phyloP scores from a whole-genome alignment of 2,888 invertebrate species.

The Alcis repandata region DNA sequence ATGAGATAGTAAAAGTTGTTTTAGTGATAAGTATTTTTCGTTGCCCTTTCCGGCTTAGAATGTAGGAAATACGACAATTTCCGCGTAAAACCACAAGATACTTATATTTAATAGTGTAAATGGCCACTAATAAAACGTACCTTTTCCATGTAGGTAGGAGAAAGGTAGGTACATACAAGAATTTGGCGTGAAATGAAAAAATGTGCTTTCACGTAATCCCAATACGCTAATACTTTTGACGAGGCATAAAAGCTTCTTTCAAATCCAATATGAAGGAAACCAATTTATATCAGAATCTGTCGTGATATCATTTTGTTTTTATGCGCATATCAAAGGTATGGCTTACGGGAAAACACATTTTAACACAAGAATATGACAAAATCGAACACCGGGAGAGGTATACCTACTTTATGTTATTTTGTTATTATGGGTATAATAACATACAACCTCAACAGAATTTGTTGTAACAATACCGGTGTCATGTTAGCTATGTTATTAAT shows the following conservation, averaged over 20 bases:
- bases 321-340: conserved; percentile 49
- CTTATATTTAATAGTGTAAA: too few relatives aligned
- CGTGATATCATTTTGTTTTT: conserved; percentile 47
- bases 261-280: conserved; percentile 50
- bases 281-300: conserved; percentile 44
- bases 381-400: not conserved
- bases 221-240: conserved; percentile 40
- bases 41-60: too few relatives aligned
- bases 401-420: too few relatives aligned
- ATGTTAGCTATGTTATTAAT: not conserved
- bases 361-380: conserved; percentile 27
- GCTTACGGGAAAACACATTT: conserved; percentile 44
- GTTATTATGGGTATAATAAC: not conserved
- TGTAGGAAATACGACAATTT: too few relatives aligned
- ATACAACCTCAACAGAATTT: not conserved
- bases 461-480: not conserved
- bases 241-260: conserved; percentile 42
- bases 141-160: not conserved
- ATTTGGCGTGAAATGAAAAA: conserved; percentile 31
- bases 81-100: not conserved
- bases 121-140: not conserved
- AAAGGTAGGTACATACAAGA: not conserved
- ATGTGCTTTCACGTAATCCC: conserved; percentile 34
- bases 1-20: too few relatives aligned
- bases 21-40: too few relatives aligned